Evolutionary conservation across 2,113 vertebrate species (phyloP).

Genomic region (Chaetops frenatus): DNA sequence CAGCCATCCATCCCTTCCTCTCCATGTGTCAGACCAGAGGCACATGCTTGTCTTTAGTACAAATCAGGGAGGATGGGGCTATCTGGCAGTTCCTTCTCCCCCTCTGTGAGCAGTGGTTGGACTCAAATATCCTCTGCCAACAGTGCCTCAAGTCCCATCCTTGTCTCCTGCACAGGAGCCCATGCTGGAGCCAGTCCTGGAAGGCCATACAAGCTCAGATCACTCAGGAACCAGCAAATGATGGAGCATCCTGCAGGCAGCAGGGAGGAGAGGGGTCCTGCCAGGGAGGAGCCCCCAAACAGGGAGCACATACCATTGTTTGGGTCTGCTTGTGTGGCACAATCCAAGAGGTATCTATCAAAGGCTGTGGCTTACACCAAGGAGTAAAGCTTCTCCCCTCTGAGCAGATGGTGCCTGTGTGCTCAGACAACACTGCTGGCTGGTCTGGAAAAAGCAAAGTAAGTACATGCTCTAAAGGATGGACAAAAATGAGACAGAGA

Average conservation of each 20-base stretch:
- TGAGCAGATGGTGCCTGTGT: neutral
- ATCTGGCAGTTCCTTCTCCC: neutral
- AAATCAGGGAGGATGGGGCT: neutral
- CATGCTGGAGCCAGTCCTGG: neutral
- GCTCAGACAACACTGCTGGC: rapidly evolving
- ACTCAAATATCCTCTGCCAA: neutral
- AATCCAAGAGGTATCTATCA: neutral
- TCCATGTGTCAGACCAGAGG: neutral
- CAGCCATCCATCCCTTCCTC: neutral
- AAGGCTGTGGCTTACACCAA: neutral
- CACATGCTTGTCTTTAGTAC: neutral
- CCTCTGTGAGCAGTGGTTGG: neutral
- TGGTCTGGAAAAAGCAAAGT: neutral
- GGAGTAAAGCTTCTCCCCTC: neutral
- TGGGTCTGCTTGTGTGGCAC: neutral
- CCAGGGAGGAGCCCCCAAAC: neutral
- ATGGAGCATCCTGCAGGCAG: neutral
- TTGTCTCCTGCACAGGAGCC: neutral
- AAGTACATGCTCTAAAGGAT: neutral
- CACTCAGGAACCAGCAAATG: neutral
- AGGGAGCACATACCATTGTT: rapidly evolving
- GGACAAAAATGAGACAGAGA: neutral
- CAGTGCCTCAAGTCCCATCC: neutral
- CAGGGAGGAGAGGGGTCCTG: neutral
- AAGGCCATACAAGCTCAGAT: neutral